Evolutionary conservation across 1,140 invertebrate genomes (phyloP), one percentile per base, ranked within the genome.

Genomic region (Meloidogyne floridensis): DNA sequence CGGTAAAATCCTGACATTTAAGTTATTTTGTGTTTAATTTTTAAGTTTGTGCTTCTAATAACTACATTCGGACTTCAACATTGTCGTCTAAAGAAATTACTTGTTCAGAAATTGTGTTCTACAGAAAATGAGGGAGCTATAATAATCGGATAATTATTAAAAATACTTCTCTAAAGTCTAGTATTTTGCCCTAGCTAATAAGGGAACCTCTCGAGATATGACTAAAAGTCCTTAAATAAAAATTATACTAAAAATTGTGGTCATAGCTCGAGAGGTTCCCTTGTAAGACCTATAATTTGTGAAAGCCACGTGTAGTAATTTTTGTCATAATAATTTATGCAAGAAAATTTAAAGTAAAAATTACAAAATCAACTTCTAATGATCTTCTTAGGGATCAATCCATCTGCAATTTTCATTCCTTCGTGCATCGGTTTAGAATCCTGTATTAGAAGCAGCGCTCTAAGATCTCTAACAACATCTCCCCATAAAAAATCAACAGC

Each of bases 381-480:
- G 15, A 82, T 84, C 20, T 51, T 82, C 13, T 75, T 80, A 7
- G 84, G 84, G 42, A 85, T 87, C 83, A 85, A 11, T 8, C 85
- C 81, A 20, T 84, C 85, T 13, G 85, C 84, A 56, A 85, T 72
- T 71, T 86, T 85, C 11, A 80, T 20, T 2, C 84, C 84, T 7
- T 87, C 85, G 13, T 79, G 47, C 42, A 32, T 71, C 18, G 65
- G 80, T 54, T 85, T 85, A 7, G 76, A 32, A 15, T 84, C 82
- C 32, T 85, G 84, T 18, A 85, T 42, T 7, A 65, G 13, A 20
- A 85, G 15, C 5, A 85, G 47, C 9, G 51, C 56, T 32, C 85
- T 73, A 43, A 87, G 84, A 47, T 85, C 86, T 42, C 86, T 32
- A 56, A 85, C 79, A 18, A 85, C 15, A 51, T 87, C 84, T 42